A percentile compares a stretch with the other conserved stretches of the same genome.
Evolutionary conservation across 2,797 vertebrate genomes (phyloP).

Genomic region (Staurois parvus): DNA sequence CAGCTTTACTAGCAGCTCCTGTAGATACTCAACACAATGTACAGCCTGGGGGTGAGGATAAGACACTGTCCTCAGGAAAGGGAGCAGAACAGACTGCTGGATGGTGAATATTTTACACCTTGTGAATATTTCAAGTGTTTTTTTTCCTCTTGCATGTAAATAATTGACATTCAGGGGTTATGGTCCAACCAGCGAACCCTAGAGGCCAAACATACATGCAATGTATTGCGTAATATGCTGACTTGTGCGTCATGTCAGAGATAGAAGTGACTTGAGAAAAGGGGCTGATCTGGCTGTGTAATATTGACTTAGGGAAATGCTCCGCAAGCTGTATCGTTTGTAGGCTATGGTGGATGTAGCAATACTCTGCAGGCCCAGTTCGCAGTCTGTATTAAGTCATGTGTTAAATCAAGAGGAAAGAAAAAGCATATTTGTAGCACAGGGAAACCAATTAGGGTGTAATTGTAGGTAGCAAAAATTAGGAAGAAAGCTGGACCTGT

Average conservation of each 20-base stretch:
- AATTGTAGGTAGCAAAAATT: too few relatives aligned
- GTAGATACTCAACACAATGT: slow-evolving; percentile 26
- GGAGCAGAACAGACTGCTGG: slow-evolving; percentile 24
- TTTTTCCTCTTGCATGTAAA: slow-evolving; percentile 35
- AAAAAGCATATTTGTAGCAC: too few relatives aligned
- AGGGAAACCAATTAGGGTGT: too few relatives aligned
- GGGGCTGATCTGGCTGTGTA: neutral
- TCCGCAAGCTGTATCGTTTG: neutral
- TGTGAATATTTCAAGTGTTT: slow-evolving; percentile 56
- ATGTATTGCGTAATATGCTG: neutral
- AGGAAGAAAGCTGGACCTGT: too few relatives aligned
- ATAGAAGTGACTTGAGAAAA: neutral
- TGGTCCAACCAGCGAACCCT: slow-evolving; percentile 12
- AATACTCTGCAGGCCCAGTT: too few relatives aligned
- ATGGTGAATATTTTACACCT: slow-evolving; percentile 53
- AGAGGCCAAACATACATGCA: slow-evolving; percentile 1
- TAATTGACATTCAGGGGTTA: slow-evolving; percentile 44
- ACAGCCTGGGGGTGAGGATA: slow-evolving; percentile 7
- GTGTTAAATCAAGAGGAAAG: too few relatives aligned
- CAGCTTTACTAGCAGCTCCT: slow-evolving; percentile 8
- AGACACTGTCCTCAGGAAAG: slow-evolving; percentile 17
- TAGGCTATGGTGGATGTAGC: neutral
- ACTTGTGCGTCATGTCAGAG: slow-evolving; percentile 11
- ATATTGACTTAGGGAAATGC: neutral
- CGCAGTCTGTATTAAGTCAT: too few relatives aligned